These are phyloP conservation scores for Esox lucius DNA, from an alignment of 2,797 vertebrate genomes.

Conservation along the genomic window DNA sequence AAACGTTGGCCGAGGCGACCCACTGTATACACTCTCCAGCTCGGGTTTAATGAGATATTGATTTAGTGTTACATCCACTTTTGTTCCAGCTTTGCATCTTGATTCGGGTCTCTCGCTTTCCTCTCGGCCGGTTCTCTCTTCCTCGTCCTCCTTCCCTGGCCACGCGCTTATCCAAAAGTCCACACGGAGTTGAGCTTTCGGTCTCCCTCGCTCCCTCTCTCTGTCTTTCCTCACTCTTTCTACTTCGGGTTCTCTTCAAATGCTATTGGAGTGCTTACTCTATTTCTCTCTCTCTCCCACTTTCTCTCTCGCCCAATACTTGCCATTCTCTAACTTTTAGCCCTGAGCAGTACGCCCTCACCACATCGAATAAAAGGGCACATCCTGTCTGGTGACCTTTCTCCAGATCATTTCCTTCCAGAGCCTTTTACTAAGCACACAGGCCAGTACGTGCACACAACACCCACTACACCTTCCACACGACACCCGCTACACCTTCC, in stretches of 20 bases:
- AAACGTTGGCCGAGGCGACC: neutral
- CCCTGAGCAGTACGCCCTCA: neutral
- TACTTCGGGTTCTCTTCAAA: neutral
- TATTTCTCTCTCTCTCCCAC: neutral
- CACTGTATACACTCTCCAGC: neutral
- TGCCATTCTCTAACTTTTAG: neutral
- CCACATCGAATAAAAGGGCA: conserved; percentile 6
- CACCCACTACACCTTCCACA: neutral
- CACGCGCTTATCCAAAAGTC: no score
- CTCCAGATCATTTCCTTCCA: neutral
- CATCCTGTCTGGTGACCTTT: conserved; percentile 5
- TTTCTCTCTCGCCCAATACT: neutral
- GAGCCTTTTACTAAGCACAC: conserved; percentile 5
- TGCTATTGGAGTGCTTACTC: no score
- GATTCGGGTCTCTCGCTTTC: neutral
- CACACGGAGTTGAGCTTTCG: no score
- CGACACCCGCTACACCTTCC: neutral
- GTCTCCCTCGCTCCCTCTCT: neutral
- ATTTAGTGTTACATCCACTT: neutral
- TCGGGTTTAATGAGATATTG: neutral
- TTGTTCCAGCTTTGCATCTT: neutral
- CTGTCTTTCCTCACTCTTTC: neutral
- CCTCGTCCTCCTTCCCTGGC: neutral
- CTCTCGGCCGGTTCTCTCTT: neutral
- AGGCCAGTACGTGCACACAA: neutral